These are phyloP conservation scores for Petromus typicus DNA, from an alignment of 2,113 vertebrate genomes.

Conservation along the genomic window DNA sequence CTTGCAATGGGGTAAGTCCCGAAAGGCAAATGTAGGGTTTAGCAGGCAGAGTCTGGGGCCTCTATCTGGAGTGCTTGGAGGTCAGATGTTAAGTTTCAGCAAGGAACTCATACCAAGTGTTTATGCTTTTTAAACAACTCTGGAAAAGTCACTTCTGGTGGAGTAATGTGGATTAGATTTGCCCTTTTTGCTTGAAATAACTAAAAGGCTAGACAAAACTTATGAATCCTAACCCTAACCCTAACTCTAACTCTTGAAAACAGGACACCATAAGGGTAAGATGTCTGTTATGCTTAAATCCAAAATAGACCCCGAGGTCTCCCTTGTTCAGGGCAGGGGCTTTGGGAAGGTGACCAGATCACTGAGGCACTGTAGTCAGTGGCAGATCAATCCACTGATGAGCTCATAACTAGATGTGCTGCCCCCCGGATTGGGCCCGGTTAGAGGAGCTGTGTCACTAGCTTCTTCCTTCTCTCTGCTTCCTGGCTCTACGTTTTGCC, in stretches of 20 bases:
- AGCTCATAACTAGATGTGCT: background rate
- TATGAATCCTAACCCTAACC: background rate
- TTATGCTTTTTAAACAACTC: background rate
- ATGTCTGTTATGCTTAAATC: background rate
- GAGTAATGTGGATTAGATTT: background rate
- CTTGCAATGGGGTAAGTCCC: background rate
- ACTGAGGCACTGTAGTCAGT: background rate
- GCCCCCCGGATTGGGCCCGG: too few relatives aligned
- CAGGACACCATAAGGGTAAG: background rate
- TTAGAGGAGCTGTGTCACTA: background rate
- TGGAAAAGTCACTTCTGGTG: conserved; percentile 1
- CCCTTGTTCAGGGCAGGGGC: background rate
- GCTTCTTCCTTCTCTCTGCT: background rate
- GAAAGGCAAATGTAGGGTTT: background rate
- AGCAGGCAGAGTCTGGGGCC: background rate
- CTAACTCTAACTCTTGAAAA: background rate
- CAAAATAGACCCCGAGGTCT: background rate
- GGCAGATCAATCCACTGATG: background rate
- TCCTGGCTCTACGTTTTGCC: background rate
- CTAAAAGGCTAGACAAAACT: background rate
- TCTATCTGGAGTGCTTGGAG: background rate
- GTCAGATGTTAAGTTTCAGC: background rate
- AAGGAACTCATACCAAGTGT: background rate
- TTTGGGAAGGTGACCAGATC: background rate
- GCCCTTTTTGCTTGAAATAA: background rate